A percentile compares a stretch with the other conserved stretches of the same genome.
Evolutionary conservation across 2,113 vertebrate genomes (phyloP).

Genomic region (Gadus macrocephalus): DNA sequence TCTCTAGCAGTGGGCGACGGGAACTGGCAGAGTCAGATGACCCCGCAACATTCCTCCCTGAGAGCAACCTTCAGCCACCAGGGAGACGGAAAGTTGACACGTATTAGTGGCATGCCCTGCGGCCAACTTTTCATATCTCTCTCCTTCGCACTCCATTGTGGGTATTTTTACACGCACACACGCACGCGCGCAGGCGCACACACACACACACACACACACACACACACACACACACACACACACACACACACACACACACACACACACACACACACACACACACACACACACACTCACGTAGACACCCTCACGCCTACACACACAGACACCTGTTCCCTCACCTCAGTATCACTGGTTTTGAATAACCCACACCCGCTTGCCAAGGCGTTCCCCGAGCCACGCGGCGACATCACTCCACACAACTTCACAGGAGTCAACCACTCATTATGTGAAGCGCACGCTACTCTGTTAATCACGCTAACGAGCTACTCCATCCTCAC

Average conservation of each 20-base stretch:
- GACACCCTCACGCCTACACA: constrained; percentile 20
- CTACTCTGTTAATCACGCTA: constrained; percentile 18
- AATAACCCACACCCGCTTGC: constrained; percentile 24
- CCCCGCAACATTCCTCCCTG: constrained; percentile 7
- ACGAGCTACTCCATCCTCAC: neutral
- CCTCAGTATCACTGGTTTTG: constrained; percentile 19
- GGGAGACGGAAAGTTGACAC: constrained; percentile 25
- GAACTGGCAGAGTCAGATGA: neutral
- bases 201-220: neutral
- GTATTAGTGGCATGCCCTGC: constrained; percentile 35
- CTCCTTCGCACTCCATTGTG: constrained; percentile 25
- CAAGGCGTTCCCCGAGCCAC: constrained; percentile 24
- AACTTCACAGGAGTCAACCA: constrained; percentile 24
- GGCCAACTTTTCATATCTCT: constrained; percentile 33
- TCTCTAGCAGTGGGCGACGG: neutral
- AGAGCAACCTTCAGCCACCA: constrained; percentile 29
- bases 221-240: neutral
- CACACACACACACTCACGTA: constrained; percentile 11
- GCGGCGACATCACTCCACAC: constrained; percentile 21
- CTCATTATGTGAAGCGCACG: constrained; percentile 31
- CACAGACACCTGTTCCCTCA: neutral
- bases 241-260: neutral
- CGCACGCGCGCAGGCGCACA: neutral
- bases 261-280: neutral
- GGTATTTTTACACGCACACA: neutral